Evolutionary conservation across 2,888 invertebrate genomes (phyloP).

Genomic region (Dryadula phaetusa): DNA sequence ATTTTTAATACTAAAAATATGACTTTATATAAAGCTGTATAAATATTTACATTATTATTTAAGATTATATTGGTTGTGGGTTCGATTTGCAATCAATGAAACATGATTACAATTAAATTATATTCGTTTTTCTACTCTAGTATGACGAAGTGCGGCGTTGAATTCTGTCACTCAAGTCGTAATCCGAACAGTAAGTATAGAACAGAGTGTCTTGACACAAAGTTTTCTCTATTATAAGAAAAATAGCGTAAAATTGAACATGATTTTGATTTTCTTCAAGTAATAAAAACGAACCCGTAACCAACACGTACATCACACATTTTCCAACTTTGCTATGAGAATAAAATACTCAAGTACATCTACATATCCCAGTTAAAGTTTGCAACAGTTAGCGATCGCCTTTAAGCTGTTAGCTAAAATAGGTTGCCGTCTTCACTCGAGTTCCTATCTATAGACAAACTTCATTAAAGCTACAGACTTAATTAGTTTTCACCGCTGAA

Average conservation of each 20-base stretch:
- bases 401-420: slow-evolving; percentile 12
- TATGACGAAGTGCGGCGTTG: too few relatives aligned
- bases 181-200: too few relatives aligned
- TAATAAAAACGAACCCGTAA: neutral
- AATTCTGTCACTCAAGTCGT: too few relatives aligned
- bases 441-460: slow-evolving; percentile 28
- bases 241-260: too few relatives aligned
- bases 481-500: slow-evolving; percentile 37
- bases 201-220: too few relatives aligned
- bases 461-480: slow-evolving; percentile 43
- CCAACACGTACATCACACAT: neutral
- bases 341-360: slow-evolving; percentile 2
- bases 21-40: too few relatives aligned
- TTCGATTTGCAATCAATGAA: too few relatives aligned
- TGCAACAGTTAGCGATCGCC: slow-evolving; percentile 6
- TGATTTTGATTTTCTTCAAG: neutral
- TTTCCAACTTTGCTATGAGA: neutral
- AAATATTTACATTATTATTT: too few relatives aligned
- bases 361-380: slow-evolving; percentile 14
- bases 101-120: too few relatives aligned
- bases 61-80: too few relatives aligned
- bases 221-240: too few relatives aligned
- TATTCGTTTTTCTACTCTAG: too few relatives aligned
- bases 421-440: slow-evolving; percentile 9
- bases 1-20: neutral